These are phyloP conservation scores for Sebastes cheni DNA, from an alignment of 2,797 vertebrate genomes.

Conservation along the genomic window DNA sequence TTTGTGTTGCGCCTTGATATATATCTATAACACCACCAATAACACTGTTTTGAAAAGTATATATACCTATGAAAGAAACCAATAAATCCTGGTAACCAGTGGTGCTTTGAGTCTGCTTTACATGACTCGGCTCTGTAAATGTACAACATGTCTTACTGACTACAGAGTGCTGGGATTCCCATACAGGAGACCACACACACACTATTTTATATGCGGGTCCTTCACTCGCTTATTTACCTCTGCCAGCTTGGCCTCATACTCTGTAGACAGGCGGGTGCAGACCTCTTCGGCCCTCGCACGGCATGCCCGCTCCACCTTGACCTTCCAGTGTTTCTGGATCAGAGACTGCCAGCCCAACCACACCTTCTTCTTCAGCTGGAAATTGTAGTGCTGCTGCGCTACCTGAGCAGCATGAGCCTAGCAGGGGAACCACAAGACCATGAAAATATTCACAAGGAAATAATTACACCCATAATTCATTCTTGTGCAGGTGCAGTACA, in stretches of 20 bases:
- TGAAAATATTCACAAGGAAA: constrained; percentile 40
- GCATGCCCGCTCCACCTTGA: constrained; percentile 88
- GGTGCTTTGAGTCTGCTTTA: not conserved
- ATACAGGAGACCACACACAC: not conserved
- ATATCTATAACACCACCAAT: not conserved
- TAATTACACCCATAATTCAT: constrained; percentile 37
- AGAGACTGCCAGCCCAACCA: constrained; percentile 88
- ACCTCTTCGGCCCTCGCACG: constrained; percentile 90
- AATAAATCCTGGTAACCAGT: not conserved
- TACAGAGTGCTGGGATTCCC: not conserved
- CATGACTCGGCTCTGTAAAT: not conserved
- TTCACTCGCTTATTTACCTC: constrained; percentile 79
- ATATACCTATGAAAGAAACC: not conserved
- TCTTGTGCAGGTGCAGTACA: constrained; percentile 5
- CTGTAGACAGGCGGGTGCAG: constrained; percentile 86
- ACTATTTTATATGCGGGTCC: not conserved
- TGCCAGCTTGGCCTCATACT: constrained; percentile 88
- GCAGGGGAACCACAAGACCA: constrained; percentile 29
- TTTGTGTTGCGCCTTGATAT: not conserved
- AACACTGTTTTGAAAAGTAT: not conserved
- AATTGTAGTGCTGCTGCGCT: constrained; percentile 86
- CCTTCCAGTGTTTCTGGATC: constrained; percentile 87
- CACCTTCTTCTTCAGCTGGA: constrained; percentile 88
- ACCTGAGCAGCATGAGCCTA: constrained; percentile 76
- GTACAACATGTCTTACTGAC: not conserved